Base-by-base conservation (phyloP, 2,888 invertebrate genomes). In the Apodemia hepburni region DNA sequence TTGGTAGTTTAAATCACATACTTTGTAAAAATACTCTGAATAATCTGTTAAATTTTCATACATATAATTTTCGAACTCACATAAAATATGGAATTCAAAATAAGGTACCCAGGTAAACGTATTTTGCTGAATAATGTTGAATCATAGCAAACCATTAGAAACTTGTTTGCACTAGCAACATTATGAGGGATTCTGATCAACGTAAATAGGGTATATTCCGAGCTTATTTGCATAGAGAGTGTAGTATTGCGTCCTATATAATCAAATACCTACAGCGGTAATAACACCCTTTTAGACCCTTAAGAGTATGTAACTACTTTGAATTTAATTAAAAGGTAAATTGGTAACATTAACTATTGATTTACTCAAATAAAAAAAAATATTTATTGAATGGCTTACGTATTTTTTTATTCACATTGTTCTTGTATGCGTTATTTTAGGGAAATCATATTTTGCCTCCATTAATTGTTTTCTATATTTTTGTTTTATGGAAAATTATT, bases 161-260 rank as follows among this genome's bases (percentile, higher is more conserved):
- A 18, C 18, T 49, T 54, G 12, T 54, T 54, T 54, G 51, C 51
- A 27, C 5, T 18, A 18, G 51, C n/a, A 18, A 51, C 51, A 18
- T 51, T 22, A 51, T 51, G 11, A 22, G 22, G 4, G 51, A 22
- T 51, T 22, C 22, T 18, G 51, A 51, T 51, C 51, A 18, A 51
- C 11, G 51, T 22, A 51, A 51, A 51, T 51, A 51, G 9, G 51
- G 51, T 18, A 51, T 51, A 51, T 51, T 22, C 22, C 22, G 9
- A 51, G 51, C 51, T 51, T 51, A 51, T 51, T 51, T 51, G 22
- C 22, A 51, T 51, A 51, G 18, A 51, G 51, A 51, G 22, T 18
- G 22, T 51, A 51, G 51, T 51, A 51, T 51, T 22, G 17, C 51
- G 9, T 51, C 22, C 17, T 51, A 18, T 11, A 11, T 51, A 51